phyloP scores from a whole-genome alignment of 2,797 vertebrate genomes.

The Adrianichthys oophorus region DNA sequence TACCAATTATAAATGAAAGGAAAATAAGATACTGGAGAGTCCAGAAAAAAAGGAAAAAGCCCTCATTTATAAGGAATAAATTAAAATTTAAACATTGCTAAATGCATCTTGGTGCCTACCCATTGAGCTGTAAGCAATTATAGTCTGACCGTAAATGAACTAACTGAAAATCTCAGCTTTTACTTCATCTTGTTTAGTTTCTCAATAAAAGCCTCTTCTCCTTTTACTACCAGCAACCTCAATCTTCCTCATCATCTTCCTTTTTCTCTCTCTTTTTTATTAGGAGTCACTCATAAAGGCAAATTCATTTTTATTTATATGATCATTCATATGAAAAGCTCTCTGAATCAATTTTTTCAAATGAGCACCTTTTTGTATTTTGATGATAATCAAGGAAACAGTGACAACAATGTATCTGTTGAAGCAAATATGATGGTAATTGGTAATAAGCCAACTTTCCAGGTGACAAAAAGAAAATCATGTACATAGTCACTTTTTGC shows the following conservation, averaged over 20 bases:
- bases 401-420: slow-evolving; percentile 38
- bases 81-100: slow-evolving; percentile 59
- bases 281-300: slow-evolving; percentile 58
- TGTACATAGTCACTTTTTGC: slow-evolving; percentile 15
- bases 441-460: slow-evolving; percentile 33
- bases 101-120: slow-evolving; percentile 62
- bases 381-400: slow-evolving; percentile 54
- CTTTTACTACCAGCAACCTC: background rate
- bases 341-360: slow-evolving; percentile 49
- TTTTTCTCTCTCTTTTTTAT: slow-evolving; percentile 10
- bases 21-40: slow-evolving; percentile 13
- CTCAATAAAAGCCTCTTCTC: background rate
- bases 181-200: slow-evolving; percentile 45
- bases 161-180: slow-evolving; percentile 41
- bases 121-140: slow-evolving; percentile 64
- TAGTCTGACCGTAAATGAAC: slow-evolving; percentile 54
- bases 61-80: slow-evolving; percentile 48
- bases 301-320: slow-evolving; percentile 61
- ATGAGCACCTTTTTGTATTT: slow-evolving; percentile 51
- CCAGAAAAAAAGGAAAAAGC: slow-evolving; percentile 27
- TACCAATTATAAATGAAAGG: slow-evolving; percentile 46
- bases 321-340: slow-evolving; percentile 54
- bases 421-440: slow-evolving; percentile 23
- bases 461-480: slow-evolving; percentile 16
- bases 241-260: slow-evolving; percentile 19